These are phyloP conservation scores for Lasiurus cinereus DNA, from an alignment of 2,113 vertebrate genomes.

Conservation along the genomic window DNA sequence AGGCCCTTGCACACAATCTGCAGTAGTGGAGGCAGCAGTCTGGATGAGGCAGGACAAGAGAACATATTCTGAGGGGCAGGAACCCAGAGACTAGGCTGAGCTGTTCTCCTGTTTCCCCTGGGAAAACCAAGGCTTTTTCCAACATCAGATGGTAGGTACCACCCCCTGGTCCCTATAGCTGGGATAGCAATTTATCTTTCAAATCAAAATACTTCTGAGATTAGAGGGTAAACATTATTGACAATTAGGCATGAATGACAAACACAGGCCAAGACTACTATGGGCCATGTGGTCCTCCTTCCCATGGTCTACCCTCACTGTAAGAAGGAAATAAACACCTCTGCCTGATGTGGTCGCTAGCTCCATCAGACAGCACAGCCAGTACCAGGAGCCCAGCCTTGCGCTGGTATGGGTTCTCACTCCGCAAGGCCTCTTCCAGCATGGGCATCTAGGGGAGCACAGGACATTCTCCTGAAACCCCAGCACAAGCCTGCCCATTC, in stretches of 20 bases:
- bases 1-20: conserved; percentile 91
- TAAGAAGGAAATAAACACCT: conserved; percentile 84
- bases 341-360: conserved; percentile 93
- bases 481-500: not conserved
- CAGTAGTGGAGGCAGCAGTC: conserved; percentile 91
- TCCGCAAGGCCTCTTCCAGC: conserved; percentile 89
- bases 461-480: not conserved
- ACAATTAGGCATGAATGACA: not conserved
- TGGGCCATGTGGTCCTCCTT: not conserved
- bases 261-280: not conserved
- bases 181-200: not conserved
- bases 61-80: not conserved
- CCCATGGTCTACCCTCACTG: not conserved
- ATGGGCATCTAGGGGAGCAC: conserved; percentile 88
- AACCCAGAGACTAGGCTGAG: not conserved
- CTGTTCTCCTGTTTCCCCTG: not conserved
- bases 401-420: conserved; percentile 89
- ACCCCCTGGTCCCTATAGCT: not conserved
- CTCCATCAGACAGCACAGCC: conserved; percentile 95
- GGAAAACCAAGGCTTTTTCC: not conserved
- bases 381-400: conserved; percentile 94
- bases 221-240: not conserved
- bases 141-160: not conserved
- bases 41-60: conserved; percentile 65
- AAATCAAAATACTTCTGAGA: not conserved